Evolutionary conservation across 2,113 vertebrate species (phyloP), one percentile per base, ranked within the genome.

Genomic region (Clarias batrachus): DNA sequence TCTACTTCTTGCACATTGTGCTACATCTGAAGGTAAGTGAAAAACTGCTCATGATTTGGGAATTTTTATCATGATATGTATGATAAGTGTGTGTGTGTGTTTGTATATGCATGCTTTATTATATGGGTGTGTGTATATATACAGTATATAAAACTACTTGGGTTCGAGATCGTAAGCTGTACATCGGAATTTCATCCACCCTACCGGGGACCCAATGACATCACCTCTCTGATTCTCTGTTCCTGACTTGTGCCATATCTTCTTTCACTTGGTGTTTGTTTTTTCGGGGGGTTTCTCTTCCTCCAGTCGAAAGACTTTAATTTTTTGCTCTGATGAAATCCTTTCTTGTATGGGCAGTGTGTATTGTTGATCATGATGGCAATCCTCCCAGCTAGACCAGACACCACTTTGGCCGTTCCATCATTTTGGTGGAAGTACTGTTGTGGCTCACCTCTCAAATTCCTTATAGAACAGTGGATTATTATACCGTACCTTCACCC

Each of bases 21-120:
- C 89, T 25, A 30, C 90, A 4, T 86, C 93, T 66, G 81, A 94
- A 13, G 93, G 94, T 95, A 94, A 11, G 94, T 92, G 48, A 48
- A 9, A 88, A 4, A 2, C 41, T 23, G 30, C 12, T 57, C 41
- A 21, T 57, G 63, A 57, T 19, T 16, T 8, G 41, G 1, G 3
- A 62, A 62, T 80, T 8, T 56, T 77, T 27, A 14, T 13, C 11
- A 4, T 78, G 79, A 7, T 7, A 54, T 60, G 56, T 10, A 57
- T 83, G 60, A 41, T 33, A 12, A 1, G 23, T 25, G 25, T 3
- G 10, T 6, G 10, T 6, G 41, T 41, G n/a, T 7, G 52, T 27
- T n/a, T 17, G 16, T 21, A 0, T 21, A 25, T 62, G 1, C 9
- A 21, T 60, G 48, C 41, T 48, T 48, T 6, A 48, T 63, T 63